These are phyloP conservation scores for Lypha dubia DNA, from an alignment of 2,888 invertebrate species.

Conservation along the genomic window DNA sequence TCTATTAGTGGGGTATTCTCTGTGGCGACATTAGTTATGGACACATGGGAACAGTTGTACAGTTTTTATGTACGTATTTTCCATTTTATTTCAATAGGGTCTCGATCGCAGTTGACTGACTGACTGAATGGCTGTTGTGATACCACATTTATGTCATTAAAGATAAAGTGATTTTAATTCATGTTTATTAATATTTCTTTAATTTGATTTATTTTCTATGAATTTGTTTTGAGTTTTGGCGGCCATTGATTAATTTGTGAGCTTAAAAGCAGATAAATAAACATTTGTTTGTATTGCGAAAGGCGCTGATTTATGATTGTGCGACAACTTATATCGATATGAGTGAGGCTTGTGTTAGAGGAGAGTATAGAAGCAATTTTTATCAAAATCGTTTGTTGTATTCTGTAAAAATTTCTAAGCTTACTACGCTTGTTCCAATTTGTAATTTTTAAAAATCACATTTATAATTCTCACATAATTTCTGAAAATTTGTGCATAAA, in stretches of 20 bases:
- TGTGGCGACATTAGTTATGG: slow-evolving; percentile 68
- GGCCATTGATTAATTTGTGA: slow-evolving; percentile 59
- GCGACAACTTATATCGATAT: neutral
- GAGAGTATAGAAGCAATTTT: too few species aligned
- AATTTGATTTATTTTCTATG: slow-evolving; percentile 67
- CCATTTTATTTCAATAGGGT: slow-evolving; percentile 45
- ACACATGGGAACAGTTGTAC: slow-evolving; percentile 69
- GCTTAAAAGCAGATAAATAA: neutral
- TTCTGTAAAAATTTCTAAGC: too few species aligned
- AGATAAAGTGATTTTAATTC: slow-evolving; percentile 68
- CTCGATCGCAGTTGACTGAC: slow-evolving; percentile 16
- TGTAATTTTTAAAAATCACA: too few species aligned
- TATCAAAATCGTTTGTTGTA: too few species aligned
- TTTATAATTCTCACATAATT: too few species aligned
- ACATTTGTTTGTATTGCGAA: slow-evolving; percentile 9
- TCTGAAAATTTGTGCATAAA: too few species aligned
- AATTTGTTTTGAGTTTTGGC: slow-evolving; percentile 44
- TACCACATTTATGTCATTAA: slow-evolving; percentile 60
- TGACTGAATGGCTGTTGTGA: slow-evolving; percentile 19
- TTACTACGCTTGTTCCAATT: too few species aligned
- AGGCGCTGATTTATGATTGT: slow-evolving; percentile 42
- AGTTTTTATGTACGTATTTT: slow-evolving; percentile 48
- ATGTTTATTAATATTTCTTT: slow-evolving; percentile 63
- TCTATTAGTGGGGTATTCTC: slow-evolving; percentile 60
- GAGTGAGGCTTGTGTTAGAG: neutral